Conservation (phyloP, 1,140 invertebrate genomes). For the Zophobas atratus region DNA sequence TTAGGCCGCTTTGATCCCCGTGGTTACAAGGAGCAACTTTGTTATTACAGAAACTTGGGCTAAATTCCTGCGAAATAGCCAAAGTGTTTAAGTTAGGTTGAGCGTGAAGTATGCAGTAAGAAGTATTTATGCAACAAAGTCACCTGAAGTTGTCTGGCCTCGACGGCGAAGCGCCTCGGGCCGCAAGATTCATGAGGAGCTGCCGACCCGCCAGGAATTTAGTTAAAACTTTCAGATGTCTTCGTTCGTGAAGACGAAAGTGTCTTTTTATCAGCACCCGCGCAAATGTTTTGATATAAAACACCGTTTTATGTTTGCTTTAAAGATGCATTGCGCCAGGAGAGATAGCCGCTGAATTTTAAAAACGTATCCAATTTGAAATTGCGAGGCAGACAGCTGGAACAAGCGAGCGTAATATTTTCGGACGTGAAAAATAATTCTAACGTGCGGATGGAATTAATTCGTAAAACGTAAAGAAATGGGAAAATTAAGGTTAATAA, state of each 20-base stretch:
- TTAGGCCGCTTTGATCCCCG: neutral
- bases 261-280: slow-evolving; percentile 36
- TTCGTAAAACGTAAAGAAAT: slow-evolving; percentile 17
- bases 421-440: slow-evolving; percentile 11
- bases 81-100: slow-evolving; percentile 17
- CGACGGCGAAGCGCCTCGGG: slow-evolving; percentile 25
- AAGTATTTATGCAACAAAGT: slow-evolving; percentile 32
- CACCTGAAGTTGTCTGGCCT: slow-evolving; percentile 37
- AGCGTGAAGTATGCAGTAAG: slow-evolving; percentile 32
- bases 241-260: slow-evolving; percentile 39
- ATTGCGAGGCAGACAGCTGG: slow-evolving; percentile 1
- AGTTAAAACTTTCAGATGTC: slow-evolving; percentile 41
- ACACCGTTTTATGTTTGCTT: slow-evolving; percentile 26
- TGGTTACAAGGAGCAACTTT: neutral
- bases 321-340: slow-evolving; percentile 15
- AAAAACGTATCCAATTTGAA: neutral
- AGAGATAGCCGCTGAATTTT: slow-evolving; percentile 13
- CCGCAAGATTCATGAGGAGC: slow-evolving; percentile 33
- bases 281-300: slow-evolving; percentile 33
- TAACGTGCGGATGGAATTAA: neutral
- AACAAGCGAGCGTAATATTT: neutral
- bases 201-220: slow-evolving; percentile 41
- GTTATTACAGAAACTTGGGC: neutral
- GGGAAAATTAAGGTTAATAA: slow-evolving; percentile 10
- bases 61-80: neutral